Base-by-base conservation (phyloP, 2,888 invertebrate species). In the Dynastes maya region DNA sequence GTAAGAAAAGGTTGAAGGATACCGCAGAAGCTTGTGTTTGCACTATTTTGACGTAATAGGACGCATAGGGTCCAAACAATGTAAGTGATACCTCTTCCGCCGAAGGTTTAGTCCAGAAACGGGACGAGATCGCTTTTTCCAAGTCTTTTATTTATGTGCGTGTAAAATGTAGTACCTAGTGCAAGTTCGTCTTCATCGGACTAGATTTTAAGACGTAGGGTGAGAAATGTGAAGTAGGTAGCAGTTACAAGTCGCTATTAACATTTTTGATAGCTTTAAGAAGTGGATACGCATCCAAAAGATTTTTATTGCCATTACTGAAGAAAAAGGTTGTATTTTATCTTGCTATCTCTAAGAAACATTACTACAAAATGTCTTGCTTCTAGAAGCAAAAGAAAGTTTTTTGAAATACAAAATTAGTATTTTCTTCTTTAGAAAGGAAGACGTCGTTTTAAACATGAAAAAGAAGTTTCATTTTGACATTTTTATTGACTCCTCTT, bases 21-120 rank as follows among this genome's bases (percentile, higher is more conserved):
- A 27, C 51, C 68, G 22, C 51, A 37, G 51, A 3, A 9, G 29
- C 29, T 27, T 27, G 13, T 68, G 68, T 68, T 49, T 74, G 58
- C 72, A 16, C 72, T 61, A 16, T 61, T 74, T 74, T 74, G 72
- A 58, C 55, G 72, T 61, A 74, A 61, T 74, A 45, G 27, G 45
- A 61, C 45, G 40, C 45, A 22, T 45, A 32, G 61, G 61, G 72
- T 61, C 45, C 72, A 74, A 74, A 74, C 72, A 74, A 61, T 74
- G 72, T 74, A 74, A 74, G 45, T 37, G 72, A 74, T 74, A 61
- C 61, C 61, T 74, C 32, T 37, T 11, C 5, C 29, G 22, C 22
- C 8, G 45, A 45, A 45, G 45, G 45, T 58, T 16, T 27, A 45
- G 40, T 11, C 16, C 8, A 13, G 27, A 27, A 68, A 9, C 51